Percentiles rank a stretch among this genome's conserved stretches.
Conservation (phyloP, 1,140 invertebrate genomes). For the Brachionus sp. region DNA sequence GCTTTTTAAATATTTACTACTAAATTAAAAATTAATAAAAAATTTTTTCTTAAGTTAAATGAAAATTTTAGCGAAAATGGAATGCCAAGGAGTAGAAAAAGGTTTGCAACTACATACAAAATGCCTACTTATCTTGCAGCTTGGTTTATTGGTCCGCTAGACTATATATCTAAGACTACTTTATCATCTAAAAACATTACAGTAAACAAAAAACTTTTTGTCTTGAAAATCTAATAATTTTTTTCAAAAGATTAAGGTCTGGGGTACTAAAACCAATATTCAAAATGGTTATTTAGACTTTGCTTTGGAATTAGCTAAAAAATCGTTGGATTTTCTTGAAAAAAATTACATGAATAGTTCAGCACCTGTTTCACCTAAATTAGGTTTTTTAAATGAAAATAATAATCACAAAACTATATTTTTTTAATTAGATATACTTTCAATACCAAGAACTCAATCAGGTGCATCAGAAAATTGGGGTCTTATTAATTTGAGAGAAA, state of each 20-base stretch:
- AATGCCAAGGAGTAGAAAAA: neutral
- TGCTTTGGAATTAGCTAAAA: slow-evolving; percentile 38
- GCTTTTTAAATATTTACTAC: neutral
- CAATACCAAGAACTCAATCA: neutral
- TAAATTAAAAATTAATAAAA: neutral
- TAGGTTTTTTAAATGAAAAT: neutral
- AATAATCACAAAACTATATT: neutral
- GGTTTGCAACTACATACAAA: slow-evolving; percentile 14
- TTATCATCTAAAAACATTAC: neutral
- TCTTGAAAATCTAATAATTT: neutral
- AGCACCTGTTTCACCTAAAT: slow-evolving; percentile 4
- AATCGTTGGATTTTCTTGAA: slow-evolving; percentile 32
- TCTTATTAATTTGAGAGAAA: slow-evolving; percentile 57
- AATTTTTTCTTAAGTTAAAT: neutral
- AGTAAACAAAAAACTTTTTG: neutral
- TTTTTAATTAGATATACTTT: slow-evolving; percentile 68
- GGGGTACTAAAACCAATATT: neutral
- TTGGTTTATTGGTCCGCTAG: slow-evolving; percentile 32
- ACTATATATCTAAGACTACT: neutral
- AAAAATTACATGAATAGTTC: neutral
- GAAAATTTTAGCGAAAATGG: slow-evolving; percentile 36
- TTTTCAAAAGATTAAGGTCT: neutral
- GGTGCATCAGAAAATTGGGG: slow-evolving; percentile 80
- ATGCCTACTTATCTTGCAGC: slow-evolving; percentile 3
- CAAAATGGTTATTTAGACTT: slow-evolving; percentile 12